Conservation (phyloP, 2,888 invertebrate genomes). For the Drosophila mimica region DNA sequence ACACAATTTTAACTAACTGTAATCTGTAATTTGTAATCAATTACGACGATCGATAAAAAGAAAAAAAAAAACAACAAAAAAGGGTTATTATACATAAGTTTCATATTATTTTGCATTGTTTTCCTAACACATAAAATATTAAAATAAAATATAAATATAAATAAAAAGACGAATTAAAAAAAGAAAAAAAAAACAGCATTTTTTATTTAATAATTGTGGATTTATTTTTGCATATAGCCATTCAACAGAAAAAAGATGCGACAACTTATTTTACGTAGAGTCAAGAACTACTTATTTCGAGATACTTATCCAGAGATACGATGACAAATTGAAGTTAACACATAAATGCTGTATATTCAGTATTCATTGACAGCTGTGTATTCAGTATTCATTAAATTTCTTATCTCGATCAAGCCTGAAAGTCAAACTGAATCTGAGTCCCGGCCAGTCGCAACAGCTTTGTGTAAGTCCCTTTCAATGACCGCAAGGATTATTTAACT, state of each 20-base stretch:
- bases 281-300: background rate
- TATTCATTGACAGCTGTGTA: background rate
- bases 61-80: conserved; percentile 24
- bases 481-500: conserved; percentile 21
- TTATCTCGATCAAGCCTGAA: background rate
- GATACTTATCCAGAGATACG: background rate
- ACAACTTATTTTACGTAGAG: background rate
- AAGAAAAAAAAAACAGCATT: background rate
- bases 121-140: conserved; percentile 72
- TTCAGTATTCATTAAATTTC: background rate
- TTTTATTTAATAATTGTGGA: background rate
- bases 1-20: conserved; percentile 64
- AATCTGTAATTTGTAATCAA: conserved; percentile 59
- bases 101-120: conserved; percentile 76
- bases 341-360: background rate
- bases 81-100: conserved; percentile 72
- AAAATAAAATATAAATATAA: conserved; percentile 62
- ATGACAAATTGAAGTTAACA: background rate
- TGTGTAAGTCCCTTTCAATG: conserved; percentile 7
- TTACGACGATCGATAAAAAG: conserved; percentile 46
- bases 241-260: no score
- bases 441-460: conserved; percentile 3
- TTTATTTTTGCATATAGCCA: background rate
- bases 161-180: conserved; percentile 62
- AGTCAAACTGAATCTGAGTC: background rate